phyloP scores from a whole-genome alignment of 2,797 vertebrate genomes.

The Lophura swinhoii region DNA sequence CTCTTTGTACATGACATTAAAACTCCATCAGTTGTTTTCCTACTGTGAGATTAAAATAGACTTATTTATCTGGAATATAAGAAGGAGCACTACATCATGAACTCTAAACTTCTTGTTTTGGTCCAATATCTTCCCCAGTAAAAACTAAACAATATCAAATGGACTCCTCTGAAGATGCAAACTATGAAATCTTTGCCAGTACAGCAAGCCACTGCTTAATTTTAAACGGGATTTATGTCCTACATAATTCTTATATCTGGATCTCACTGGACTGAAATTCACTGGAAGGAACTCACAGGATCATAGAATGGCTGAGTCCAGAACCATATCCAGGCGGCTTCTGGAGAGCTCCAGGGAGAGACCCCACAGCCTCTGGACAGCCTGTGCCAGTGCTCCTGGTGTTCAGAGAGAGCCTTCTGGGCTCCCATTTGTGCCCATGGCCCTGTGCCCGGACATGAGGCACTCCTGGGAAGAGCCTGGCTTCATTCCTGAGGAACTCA shows the following conservation, averaged over 20 bases:
- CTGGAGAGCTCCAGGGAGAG: neutral
- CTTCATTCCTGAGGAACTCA: neutral
- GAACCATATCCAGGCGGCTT: neutral
- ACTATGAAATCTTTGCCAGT: neutral
- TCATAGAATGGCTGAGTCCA: neutral
- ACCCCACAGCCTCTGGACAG: neutral
- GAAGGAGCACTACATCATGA: slow-evolving; percentile 30
- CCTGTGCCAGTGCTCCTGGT: neutral
- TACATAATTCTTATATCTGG: neutral
- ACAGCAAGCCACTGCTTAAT: neutral
- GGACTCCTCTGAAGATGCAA: neutral
- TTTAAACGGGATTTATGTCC: neutral
- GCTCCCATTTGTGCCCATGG: neutral
- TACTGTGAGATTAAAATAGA: slow-evolving; percentile 67
- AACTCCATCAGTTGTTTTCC: slow-evolving; percentile 63
- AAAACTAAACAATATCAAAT: neutral
- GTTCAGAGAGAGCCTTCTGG: neutral
- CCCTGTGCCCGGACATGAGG: too few relatives aligned
- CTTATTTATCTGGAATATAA: slow-evolving; percentile 61
- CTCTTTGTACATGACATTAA: slow-evolving; percentile 51
- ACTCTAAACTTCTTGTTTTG: slow-evolving; percentile 21
- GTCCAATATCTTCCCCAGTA: neutral
- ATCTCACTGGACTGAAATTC: neutral
- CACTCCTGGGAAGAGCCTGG: neutral
- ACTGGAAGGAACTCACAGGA: neutral